phyloP scores from a whole-genome alignment of 2,113 vertebrate genomes.

The Eurystomus gularis region DNA sequence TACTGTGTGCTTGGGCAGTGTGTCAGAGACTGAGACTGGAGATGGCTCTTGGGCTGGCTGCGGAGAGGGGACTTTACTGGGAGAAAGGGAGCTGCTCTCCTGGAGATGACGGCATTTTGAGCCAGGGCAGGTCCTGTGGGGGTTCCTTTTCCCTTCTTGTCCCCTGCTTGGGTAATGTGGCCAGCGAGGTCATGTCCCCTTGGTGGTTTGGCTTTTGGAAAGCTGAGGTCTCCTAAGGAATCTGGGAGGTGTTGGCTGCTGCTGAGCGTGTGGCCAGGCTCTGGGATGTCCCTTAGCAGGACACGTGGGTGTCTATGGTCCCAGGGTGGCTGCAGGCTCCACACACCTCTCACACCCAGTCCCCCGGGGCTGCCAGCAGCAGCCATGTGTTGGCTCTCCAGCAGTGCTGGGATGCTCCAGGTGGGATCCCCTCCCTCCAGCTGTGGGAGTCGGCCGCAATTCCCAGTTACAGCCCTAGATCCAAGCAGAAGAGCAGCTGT shows the following conservation, averaged over 20 bases:
- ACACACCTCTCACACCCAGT: accelerated
- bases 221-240: not conserved
- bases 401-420: not conserved
- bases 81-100: not conserved
- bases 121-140: accelerated
- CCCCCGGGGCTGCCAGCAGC: not conserved
- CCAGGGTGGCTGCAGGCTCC: not conserved
- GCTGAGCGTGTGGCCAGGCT: accelerated
- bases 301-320: accelerated
- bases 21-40: not conserved
- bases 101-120: not conserved
- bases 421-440: not conserved
- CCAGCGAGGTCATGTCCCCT: accelerated
- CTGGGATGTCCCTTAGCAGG: not conserved
- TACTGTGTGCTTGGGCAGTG: accelerated
- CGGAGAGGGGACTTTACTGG: not conserved
- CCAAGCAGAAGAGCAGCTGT: not conserved
- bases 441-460: not conserved
- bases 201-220: not conserved
- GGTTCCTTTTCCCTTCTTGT: not conserved
- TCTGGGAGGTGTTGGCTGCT: not conserved
- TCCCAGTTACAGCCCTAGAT: not conserved
- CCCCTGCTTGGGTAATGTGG: accelerated
- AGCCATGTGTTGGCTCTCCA: accelerated
- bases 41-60: not conserved